phyloP scores from a whole-genome alignment of 2,797 vertebrate species.

The Spinus olivaceus region DNA sequence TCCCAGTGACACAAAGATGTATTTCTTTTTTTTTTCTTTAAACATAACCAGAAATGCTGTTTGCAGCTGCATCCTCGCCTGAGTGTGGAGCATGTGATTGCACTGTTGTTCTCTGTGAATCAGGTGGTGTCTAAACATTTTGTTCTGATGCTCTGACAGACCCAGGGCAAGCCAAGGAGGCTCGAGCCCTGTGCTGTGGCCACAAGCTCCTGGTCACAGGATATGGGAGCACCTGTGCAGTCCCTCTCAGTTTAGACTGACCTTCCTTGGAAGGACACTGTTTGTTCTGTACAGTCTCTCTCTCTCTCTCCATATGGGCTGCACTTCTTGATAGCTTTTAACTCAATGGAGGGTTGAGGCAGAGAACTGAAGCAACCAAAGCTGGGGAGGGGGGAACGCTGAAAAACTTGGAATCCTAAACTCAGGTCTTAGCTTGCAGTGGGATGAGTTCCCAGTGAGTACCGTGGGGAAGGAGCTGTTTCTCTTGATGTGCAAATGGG shows the following conservation, averaged over 20 bases:
- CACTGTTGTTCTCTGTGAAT: background rate
- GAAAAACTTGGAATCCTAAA: slow-evolving; percentile 8
- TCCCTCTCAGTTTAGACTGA: background rate
- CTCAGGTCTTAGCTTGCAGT: slow-evolving; percentile 44
- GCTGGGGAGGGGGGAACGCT: background rate
- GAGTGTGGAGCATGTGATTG: background rate
- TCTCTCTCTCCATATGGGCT: background rate
- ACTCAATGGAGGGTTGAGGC: background rate
- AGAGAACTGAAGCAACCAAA: slow-evolving; percentile 36
- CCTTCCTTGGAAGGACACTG: background rate
- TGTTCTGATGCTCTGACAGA: background rate
- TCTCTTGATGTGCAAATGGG: slow-evolving; percentile 24
- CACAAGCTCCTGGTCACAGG: background rate
- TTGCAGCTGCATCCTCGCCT: background rate
- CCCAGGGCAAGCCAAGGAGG: background rate
- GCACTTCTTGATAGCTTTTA: background rate
- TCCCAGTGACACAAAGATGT: background rate
- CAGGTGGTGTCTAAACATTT: background rate
- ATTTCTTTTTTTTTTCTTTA: background rate
- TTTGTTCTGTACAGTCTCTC: background rate
- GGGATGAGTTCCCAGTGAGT: slow-evolving; percentile 1
- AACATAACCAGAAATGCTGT: background rate
- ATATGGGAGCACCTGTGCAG: background rate
- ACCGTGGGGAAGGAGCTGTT: background rate
- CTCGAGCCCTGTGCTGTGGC: background rate